A percentile compares a stretch with the other conserved stretches of the same genome.
These are phyloP conservation scores for Gambelia wislizenii DNA, from an alignment of 2,797 vertebrate species.

Conservation along the genomic window DNA sequence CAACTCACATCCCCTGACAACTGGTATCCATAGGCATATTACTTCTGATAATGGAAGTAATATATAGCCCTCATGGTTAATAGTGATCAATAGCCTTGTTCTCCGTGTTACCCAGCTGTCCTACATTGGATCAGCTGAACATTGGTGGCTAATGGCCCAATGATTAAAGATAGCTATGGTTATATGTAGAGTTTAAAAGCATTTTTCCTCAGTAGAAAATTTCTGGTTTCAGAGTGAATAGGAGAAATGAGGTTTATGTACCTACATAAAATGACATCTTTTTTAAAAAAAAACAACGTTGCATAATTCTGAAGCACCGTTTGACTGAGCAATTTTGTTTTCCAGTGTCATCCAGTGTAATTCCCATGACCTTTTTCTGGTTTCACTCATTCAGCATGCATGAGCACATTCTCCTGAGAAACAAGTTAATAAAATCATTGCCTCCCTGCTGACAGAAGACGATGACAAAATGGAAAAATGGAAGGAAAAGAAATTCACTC, in stretches of 20 bases:
- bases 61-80: not conserved
- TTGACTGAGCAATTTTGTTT: conserved; percentile 15
- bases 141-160: conserved; percentile 24
- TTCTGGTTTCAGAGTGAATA: conserved; percentile 12
- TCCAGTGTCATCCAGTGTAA: not conserved
- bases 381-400: conserved; percentile 37
- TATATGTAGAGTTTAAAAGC: conserved; percentile 32
- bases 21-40: not conserved
- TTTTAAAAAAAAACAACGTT: conserved; percentile 18
- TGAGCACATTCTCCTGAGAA: conserved; percentile 23
- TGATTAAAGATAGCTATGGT: not conserved
- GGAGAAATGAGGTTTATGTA: conserved; percentile 22
- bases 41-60: not conserved
- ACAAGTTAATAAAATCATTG: conserved; percentile 45
- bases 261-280: not conserved
- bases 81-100: not conserved
- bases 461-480: conserved; percentile 30
- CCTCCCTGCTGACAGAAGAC: conserved; percentile 41
- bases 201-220: not conserved
- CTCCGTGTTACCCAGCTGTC: not conserved
- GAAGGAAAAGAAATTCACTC: conserved; percentile 42
- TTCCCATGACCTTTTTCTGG: conserved; percentile 29
- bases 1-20: not conserved
- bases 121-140: not conserved
- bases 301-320: not conserved